Evolutionary conservation across 2,113 vertebrate species (phyloP), one percentile per base, ranked within the genome.

Genomic region (Hassar affinis): DNA sequence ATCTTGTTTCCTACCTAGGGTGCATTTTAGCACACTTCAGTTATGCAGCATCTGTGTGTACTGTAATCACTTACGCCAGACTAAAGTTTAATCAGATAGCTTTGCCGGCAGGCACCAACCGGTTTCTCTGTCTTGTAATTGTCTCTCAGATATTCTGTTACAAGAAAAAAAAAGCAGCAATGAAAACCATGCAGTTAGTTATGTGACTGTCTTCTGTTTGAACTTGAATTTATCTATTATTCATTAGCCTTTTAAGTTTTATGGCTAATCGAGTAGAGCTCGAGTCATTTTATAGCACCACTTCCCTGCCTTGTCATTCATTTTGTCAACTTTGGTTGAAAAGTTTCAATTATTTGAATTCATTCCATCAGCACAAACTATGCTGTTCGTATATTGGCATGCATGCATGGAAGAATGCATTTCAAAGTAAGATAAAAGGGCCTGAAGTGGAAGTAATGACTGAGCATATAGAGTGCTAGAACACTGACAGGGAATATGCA

Each of bases 21-120:
- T 57, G 38, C 14, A 45, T 85, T 82, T 25, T 51, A 75, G 59
- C 83, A 74, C 69, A 12, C 45, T 57, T 45, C 76, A 75, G 49
- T 56, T 69, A 35, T 77, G 47, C 25, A 59, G 22, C 33, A 54
- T 52, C 33, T 2, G 14, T 72, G 54, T 30, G 18, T 83, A 17
- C 57, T 74, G 35, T 74, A 66, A 79, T 85, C 79, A 71, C 62
- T 81, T 64, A 38, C 27, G 49, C 61, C 76, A 15, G 18, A 5
- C 74, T 82, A 9, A 68, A 30, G 33, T 82, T 77, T 52, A 74
- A 56, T 78, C 52, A 17, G n/a, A 62, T 47, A 30, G 47, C 6
- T 75, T 10, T 27, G 52, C 54, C 14, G 42, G 68, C 61, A 74
- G 61, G 30, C 4, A 0, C 25, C 11, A 38, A 17, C 27, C 64